Conservation (phyloP, 1,140 invertebrate species). For the Cepaea nemoralis region DNA sequence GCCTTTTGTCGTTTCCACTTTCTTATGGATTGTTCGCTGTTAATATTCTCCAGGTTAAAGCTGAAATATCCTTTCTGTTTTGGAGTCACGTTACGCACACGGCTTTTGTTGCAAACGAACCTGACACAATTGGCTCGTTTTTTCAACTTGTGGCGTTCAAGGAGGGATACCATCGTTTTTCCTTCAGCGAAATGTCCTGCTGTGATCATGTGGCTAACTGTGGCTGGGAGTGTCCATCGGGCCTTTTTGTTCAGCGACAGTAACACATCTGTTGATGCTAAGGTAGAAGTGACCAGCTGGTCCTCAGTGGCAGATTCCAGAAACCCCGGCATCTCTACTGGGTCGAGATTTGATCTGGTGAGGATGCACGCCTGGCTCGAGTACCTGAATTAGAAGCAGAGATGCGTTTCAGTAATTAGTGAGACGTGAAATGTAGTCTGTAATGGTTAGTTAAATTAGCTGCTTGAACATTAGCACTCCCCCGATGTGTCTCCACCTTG, state of each 20-base stretch:
- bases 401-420: too few species aligned
- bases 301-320: too few species aligned
- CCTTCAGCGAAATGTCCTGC: conserved; percentile 10
- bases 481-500: too few species aligned
- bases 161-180: conserved; percentile 39
- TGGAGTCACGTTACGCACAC: conserved; percentile 11
- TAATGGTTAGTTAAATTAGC: too few species aligned
- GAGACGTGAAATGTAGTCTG: too few species aligned
- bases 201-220: conserved; percentile 42
- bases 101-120: conserved; percentile 44
- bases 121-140: conserved; percentile 45
- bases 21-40: neutral
- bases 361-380: too few species aligned
- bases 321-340: too few species aligned
- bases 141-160: conserved; percentile 50
- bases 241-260: conserved; percentile 51
- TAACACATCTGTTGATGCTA: conserved; percentile 33
- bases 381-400: too few species aligned
- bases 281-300: too few species aligned
- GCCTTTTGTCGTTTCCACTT: neutral
- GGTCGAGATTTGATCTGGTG: too few species aligned
- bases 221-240: conserved; percentile 44
- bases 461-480: too few species aligned
- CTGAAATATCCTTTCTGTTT: conserved; percentile 39
- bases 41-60: conserved; percentile 22